Conservation (phyloP, 2,797 vertebrate genomes). For the Alosa sapidissima region DNA sequence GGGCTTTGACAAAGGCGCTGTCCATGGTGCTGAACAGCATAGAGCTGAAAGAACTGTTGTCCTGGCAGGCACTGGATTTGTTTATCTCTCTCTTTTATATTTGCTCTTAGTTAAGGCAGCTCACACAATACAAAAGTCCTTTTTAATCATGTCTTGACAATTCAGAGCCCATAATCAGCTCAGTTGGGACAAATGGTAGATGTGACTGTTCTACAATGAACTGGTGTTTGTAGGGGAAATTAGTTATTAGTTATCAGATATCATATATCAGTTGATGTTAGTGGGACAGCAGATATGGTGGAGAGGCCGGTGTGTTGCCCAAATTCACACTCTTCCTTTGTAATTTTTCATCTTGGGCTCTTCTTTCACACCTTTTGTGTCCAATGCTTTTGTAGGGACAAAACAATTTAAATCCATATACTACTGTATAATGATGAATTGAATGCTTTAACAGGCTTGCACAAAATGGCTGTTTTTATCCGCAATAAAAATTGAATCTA, state of each 20-base stretch:
- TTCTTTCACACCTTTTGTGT: no score
- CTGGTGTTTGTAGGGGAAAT: neutral
- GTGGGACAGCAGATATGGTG: neutral
- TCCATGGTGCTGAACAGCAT: constrained; percentile 1
- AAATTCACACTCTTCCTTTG: neutral
- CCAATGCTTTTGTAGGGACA: no score
- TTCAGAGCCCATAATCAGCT: neutral
- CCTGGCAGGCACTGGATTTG: neutral
- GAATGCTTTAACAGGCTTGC: no score
- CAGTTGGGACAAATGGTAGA: neutral
- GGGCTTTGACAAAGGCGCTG: constrained; percentile 10
- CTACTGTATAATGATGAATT: no score
- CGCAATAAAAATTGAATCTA: no score
- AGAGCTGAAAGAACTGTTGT: neutral
- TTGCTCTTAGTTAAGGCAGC: neutral
- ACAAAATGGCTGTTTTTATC: no score
- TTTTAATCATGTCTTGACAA: neutral
- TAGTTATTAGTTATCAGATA: neutral
- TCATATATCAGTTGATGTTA: neutral
- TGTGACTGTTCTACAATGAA: neutral
- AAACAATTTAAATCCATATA: no score
- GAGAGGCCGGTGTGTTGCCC: neutral
- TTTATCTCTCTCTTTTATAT: neutral
- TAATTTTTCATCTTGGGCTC: no score
- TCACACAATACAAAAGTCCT: neutral